These are phyloP conservation scores for Tolmerus cingulatus DNA, from an alignment of 2,888 invertebrate genomes.

Conservation along the genomic window DNA sequence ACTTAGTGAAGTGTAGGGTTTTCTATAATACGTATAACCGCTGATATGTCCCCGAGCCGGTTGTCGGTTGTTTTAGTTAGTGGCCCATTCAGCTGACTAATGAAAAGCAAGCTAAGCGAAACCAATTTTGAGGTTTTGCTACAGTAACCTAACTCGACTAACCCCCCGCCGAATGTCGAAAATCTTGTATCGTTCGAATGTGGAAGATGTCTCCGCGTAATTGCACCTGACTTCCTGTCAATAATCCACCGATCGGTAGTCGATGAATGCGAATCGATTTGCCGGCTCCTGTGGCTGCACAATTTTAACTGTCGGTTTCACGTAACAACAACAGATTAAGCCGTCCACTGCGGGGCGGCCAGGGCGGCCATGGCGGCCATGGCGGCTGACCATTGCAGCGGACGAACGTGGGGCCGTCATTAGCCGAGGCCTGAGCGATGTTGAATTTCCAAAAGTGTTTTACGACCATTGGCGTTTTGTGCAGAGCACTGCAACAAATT, in stretches of 20 bases:
- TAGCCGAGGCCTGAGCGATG: slow-evolving; percentile 8
- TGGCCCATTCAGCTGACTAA: not conserved
- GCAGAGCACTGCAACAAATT: slow-evolving; percentile 34
- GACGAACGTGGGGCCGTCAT: not conserved
- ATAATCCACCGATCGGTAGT: slow-evolving; percentile 4
- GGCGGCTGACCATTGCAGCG: not conserved
- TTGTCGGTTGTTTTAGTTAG: not conserved
- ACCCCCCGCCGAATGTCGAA: not conserved
- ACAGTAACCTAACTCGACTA: not conserved
- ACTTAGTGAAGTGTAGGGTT: not conserved
- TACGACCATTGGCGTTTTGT: slow-evolving; percentile 35
- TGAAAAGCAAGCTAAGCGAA: not conserved
- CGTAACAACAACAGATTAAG: slow-evolving; percentile 14
- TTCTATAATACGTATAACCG: not conserved
- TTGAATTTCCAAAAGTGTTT: slow-evolving; percentile 32
- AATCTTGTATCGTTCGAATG: not conserved
- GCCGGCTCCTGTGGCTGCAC: not conserved
- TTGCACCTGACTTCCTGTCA: slow-evolving; percentile 24
- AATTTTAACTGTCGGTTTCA: slow-evolving; percentile 27
- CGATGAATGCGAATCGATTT: slow-evolving; percentile 11
- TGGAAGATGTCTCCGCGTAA: not conserved
- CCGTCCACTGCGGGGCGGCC: not conserved
- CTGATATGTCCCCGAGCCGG: not conserved
- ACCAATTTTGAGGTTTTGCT: not conserved
- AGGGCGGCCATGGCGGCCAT: not conserved